Conservation (phyloP, 2,797 vertebrate species). For the Pelobates cultripes region DNA sequence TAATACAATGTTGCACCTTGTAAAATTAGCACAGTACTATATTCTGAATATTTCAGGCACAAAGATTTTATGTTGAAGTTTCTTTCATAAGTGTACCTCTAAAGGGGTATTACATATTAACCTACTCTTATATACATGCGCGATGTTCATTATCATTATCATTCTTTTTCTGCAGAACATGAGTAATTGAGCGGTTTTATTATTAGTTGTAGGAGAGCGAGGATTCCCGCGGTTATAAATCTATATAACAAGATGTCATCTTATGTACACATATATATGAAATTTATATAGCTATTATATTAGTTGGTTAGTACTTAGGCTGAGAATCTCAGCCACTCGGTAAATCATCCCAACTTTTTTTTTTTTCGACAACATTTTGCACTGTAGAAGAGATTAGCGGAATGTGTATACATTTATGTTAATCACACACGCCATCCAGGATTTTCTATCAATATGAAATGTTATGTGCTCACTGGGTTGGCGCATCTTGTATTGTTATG, state of each 20-base stretch:
- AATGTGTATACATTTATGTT: slow-evolving; percentile 86
- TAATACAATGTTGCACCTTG: too few species aligned
- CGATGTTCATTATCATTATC: too few species aligned
- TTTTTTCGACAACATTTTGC: slow-evolving; percentile 69
- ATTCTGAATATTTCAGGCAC: too few species aligned
- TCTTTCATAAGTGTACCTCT: too few species aligned
- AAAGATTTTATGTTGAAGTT: too few species aligned
- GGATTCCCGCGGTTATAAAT: neutral
- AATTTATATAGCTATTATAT: slow-evolving; percentile 7
- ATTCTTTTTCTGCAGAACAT: too few species aligned
- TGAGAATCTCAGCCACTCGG: neutral
- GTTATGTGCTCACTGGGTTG: slow-evolving; percentile 86
- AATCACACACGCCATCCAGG: slow-evolving; percentile 82
- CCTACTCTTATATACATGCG: too few species aligned
- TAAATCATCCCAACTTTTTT: slow-evolving; percentile 55
- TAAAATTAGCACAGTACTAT: too few species aligned
- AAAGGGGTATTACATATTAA: too few species aligned
- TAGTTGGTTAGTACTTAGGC: neutral
- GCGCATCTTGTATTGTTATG: slow-evolving; percentile 85
- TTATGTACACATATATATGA: neutral
- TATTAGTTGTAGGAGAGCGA: neutral
- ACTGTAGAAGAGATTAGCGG: slow-evolving; percentile 79
- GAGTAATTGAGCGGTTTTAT: neutral
- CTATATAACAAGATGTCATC: neutral
- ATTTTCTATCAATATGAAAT: slow-evolving; percentile 87